Percentiles rank a stretch among this genome's conserved stretches.
These are phyloP conservation scores for Idaea aversata DNA, from an alignment of 2,888 invertebrate species.

Conservation along the genomic window DNA sequence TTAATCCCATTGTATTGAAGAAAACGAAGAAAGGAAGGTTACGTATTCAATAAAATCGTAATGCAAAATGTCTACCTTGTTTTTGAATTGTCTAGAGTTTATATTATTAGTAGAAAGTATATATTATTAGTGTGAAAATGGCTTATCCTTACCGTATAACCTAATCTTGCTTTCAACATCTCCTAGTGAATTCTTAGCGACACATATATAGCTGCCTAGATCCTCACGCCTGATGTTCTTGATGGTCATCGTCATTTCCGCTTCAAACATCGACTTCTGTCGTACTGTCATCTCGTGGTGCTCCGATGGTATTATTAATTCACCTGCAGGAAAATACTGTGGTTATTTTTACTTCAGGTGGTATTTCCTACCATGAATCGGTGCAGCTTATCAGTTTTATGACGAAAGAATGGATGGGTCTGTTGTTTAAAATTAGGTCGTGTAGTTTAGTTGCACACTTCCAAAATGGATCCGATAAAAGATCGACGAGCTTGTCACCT, in stretches of 20 bases:
- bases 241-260: conserved; percentile 91
- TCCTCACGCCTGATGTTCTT: conserved; percentile 88
- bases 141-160: conserved; percentile 84
- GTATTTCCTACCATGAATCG: not conserved
- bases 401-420: too few relatives aligned
- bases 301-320: conserved; percentile 91
- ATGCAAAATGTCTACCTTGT: too few relatives aligned
- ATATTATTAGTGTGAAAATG: not conserved
- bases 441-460: too few relatives aligned
- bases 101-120: too few relatives aligned
- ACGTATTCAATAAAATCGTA: too few relatives aligned
- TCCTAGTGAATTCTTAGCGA: conserved; percentile 92
- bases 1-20: too few relatives aligned
- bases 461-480: too few relatives aligned
- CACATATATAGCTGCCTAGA: conserved; percentile 91
- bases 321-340: conserved; percentile 72
- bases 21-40: too few relatives aligned
- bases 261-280: conserved; percentile 89
- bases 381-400: too few relatives aligned
- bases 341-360: not conserved
- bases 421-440: too few relatives aligned
- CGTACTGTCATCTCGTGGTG: conserved; percentile 89
- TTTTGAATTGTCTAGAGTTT: too few relatives aligned
- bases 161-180: conserved; percentile 94
- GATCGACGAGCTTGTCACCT: too few relatives aligned